Evolutionary conservation across 2,113 vertebrate species (phyloP), one percentile per base, ranked within the genome.

Genomic region (Dasyurus viverrinus): DNA sequence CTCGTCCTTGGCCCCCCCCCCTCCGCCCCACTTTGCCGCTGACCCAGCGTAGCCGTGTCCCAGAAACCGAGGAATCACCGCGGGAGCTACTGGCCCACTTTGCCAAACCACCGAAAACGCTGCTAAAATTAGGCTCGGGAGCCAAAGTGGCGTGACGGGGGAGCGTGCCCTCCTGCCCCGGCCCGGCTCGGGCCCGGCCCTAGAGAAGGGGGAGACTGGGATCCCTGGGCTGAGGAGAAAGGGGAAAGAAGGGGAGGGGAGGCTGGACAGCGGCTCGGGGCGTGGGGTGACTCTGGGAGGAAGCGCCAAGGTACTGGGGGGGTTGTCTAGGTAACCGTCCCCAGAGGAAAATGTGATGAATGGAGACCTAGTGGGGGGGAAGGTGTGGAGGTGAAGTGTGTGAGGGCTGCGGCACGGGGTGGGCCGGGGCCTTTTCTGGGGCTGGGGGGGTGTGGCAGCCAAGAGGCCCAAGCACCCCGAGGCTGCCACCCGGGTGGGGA

Each of bases 81-180:
- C 92, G 96, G 96, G 98, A 97, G 96, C 97, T 95, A 54, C 94
- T 97, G 91, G n/a, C 96, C 97, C 96, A 93, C 76, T 97, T 97
- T 97, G 96, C 47, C 54, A 57, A 95, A 92, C 95, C 96, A 96
- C 92, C 50, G 92, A 92, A 96, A 96, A 97, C 23, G 92, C 92
- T 94, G 96, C 96, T 98, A 98, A 98, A 97, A 97, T 98, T 98
- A 98, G 97, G 96, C 46, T 5, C 92, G 97, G 96, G 97, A 97
- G 96, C 94, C 96, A 94, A 96, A 97, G 94, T 96, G 94, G 94
- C 90, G 89, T 42, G 42, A 54, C 92, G 92, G 92, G 60, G 93
- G 89, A 94, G 46, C 95, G 89, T 93, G 93, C 94, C 97, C 96
- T 94, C 93, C 92, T 95, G 96, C 97, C 97, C 76, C 36, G 9